Evolutionary conservation across 2,888 invertebrate species (phyloP), one percentile per base, ranked within the genome.

Genomic region (Tetragnatha montana): DNA sequence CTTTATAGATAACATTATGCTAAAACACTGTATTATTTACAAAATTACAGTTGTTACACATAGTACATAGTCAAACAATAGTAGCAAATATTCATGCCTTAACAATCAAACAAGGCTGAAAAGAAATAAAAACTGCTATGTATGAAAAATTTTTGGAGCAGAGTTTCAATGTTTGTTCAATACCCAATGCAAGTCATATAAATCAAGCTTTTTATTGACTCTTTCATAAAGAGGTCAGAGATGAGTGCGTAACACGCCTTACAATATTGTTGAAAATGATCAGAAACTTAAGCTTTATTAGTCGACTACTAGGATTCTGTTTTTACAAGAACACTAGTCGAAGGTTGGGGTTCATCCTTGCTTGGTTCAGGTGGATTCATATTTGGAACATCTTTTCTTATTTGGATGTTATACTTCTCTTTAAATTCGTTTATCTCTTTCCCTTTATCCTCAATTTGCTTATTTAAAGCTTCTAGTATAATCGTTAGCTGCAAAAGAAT

Each of bases 401-500:
- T 96, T 93, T 96, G 96, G 92, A 98, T 97, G 93, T 97, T 97
- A 93, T 98, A 95, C 93, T 96, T 96, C 93, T 98, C 97, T 93
- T 98, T 96, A 94, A 97, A 99, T 91, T 97, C 96, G 93, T 98
- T 97, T 91, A 99, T 96, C 94, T 98, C 98, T 91, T 95, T 94
- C 0, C 98, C 98, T 94, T 98, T 98, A 92, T 96, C 95, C 70
- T 96, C 94, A 79, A 99, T 95, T 93, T 98, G 97, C 89, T 96
- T 96, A 90, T 96, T 96, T 71, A 98, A 95, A 84, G 95, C 95
- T 92, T 96, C 95, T 88, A 97, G 95, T n/a, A 97, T 95, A 93
- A 96, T 96, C 47, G 95, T 95, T 92, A 98, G 94, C 95, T 97
- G 95, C n/a, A 94, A 93, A 91, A 91, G 90, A 92, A 91, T 91